These are phyloP conservation scores for Neogale vison DNA, from an alignment of 2,113 vertebrate species.

Conservation along the genomic window DNA sequence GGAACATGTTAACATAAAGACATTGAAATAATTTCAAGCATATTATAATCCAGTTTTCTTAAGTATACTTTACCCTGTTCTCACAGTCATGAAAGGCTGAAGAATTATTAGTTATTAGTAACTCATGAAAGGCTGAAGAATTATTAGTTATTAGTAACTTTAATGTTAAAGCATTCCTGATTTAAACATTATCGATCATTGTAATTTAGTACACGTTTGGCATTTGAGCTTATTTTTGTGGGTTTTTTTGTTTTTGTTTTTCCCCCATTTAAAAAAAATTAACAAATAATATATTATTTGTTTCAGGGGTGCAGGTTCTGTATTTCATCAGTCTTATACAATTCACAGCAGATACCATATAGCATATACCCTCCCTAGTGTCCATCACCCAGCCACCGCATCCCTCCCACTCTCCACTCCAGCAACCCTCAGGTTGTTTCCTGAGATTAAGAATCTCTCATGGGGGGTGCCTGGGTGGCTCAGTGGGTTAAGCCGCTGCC, in stretches of 20 bases:
- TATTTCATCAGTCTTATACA: too few relatives aligned
- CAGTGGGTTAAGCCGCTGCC: too few relatives aligned
- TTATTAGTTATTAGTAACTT: background rate
- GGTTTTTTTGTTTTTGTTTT: background rate
- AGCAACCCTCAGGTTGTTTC: too few relatives aligned
- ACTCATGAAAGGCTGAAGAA: background rate
- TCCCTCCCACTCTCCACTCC: too few relatives aligned
- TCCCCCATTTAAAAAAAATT: too few relatives aligned
- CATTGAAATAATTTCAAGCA: conserved; percentile 44
- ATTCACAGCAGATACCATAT: too few relatives aligned
- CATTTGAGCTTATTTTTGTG: background rate
- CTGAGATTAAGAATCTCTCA: too few relatives aligned
- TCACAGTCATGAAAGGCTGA: background rate
- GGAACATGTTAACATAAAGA: background rate
- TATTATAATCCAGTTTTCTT: conserved; percentile 43
- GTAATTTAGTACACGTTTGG: conserved; percentile 25
- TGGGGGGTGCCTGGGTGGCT: too few relatives aligned
- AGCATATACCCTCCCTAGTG: too few relatives aligned
- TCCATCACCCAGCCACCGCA: too few relatives aligned
- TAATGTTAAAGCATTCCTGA: background rate
- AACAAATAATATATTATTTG: too few relatives aligned
- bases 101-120: background rate
- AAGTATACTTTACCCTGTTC: background rate
- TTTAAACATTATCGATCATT: conserved; percentile 23
- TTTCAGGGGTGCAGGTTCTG: too few relatives aligned